phyloP scores from a whole-genome alignment of 1,140 invertebrate species.

The Galleria mellonella region DNA sequence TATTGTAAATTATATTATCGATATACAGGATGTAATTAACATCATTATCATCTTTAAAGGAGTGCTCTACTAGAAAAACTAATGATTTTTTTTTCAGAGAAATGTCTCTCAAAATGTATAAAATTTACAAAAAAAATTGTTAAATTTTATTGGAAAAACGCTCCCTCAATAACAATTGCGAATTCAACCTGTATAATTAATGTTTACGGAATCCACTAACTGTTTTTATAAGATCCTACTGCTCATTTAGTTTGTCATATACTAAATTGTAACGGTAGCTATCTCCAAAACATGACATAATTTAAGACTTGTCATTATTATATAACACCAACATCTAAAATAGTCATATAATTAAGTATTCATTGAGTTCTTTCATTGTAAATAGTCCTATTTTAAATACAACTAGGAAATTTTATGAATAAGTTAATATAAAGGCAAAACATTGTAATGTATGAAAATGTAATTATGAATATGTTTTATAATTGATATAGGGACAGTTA shows the following conservation, averaged over 20 bases:
- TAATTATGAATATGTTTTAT: conserved; percentile 27
- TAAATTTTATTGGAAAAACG: too few relatives aligned
- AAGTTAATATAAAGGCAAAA: conserved; percentile 5
- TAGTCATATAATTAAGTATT: conserved; percentile 27
- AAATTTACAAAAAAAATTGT: too few relatives aligned
- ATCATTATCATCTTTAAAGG: too few relatives aligned
- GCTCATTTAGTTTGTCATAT: conserved; percentile 29
- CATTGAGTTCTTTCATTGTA: conserved; percentile 13
- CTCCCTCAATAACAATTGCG: too few relatives aligned
- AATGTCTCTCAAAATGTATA: too few relatives aligned
- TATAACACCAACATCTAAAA: conserved; percentile 23
- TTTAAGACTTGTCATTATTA: conserved; percentile 29
- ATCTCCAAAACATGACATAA: conserved; percentile 43
- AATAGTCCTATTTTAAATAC: conserved; percentile 18
- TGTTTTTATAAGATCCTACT: too few relatives aligned
- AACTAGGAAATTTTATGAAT: background rate
- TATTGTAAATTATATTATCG: too few relatives aligned
- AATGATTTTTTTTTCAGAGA: too few relatives aligned
- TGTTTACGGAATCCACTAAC: too few relatives aligned
- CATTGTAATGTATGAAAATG: conserved; percentile 24
- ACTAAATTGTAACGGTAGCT: conserved; percentile 34
- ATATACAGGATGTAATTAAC: too few relatives aligned
- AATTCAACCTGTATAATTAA: too few relatives aligned
- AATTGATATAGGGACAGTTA: conserved; percentile 41
- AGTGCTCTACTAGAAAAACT: too few relatives aligned